These are phyloP conservation scores for Bubo bubo DNA, from an alignment of 2,113 vertebrate species.

Conservation along the genomic window DNA sequence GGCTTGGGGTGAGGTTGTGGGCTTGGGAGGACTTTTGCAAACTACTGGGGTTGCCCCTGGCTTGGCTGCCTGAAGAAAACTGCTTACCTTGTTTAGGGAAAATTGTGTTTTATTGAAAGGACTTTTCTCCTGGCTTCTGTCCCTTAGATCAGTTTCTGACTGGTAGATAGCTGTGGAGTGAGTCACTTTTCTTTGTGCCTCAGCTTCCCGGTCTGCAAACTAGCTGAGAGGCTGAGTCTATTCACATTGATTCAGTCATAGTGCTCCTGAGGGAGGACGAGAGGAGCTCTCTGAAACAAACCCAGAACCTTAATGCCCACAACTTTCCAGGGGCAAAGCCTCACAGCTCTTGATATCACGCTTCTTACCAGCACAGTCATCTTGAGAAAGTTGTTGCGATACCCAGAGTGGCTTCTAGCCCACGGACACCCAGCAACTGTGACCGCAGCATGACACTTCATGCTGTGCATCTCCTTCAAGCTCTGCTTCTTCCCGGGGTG, in stretches of 20 bases:
- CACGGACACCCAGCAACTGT: background rate
- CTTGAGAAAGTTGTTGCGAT: background rate
- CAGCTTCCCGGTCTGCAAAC: background rate
- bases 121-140: background rate
- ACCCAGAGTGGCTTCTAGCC: background rate
- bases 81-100: background rate
- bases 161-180: background rate
- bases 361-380: background rate
- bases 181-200: background rate
- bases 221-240: background rate
- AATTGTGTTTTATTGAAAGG: background rate
- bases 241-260: background rate
- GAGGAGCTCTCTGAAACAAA: background rate
- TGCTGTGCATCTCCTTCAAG: background rate
- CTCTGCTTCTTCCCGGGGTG: fast-evolving
- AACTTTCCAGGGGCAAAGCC: background rate
- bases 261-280: background rate
- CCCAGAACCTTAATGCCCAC: background rate
- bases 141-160: background rate
- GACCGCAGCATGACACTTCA: fast-evolving
- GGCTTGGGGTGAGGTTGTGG: background rate
- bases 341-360: background rate
- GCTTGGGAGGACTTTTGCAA: background rate
- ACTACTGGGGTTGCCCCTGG: background rate
- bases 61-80: background rate